Percentiles rank a stretch among this genome's conserved stretches.
phyloP scores from a whole-genome alignment of 2,888 invertebrate species.

The Heteromurus nitidus region DNA sequence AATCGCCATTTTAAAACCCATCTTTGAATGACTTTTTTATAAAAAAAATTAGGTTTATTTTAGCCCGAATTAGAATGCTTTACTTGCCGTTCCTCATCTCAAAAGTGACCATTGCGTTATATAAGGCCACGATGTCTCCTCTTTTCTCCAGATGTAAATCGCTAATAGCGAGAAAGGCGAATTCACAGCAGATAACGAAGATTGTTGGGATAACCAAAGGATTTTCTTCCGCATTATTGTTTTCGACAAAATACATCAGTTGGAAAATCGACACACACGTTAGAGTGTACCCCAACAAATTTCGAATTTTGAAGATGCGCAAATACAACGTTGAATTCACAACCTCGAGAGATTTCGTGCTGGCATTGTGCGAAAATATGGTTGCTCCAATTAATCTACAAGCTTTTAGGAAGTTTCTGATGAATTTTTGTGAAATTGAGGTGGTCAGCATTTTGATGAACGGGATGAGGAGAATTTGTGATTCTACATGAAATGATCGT shows the following conservation, averaged over 20 bases:
- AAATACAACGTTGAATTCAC: not conserved
- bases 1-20: not conserved
- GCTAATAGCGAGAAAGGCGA: not conserved
- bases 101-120: not conserved
- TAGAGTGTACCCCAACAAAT: not conserved
- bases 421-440: no score
- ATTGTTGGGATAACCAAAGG: not conserved
- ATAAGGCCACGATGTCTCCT: not conserved
- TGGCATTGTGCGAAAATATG: not conserved
- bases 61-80: no score
- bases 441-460: no score
- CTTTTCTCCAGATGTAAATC: not conserved
- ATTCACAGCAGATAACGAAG: constrained; percentile 2
- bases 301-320: not conserved
- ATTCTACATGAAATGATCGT: no score
- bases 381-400: not conserved
- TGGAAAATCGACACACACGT: not conserved
- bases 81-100: not conserved
- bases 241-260: not conserved
- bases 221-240: no score
- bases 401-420: not conserved
- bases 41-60: no score
- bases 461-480: no score
- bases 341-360: not conserved
- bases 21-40: no score